Evolutionary conservation across 1,140 invertebrate genomes (phyloP), one percentile per base, ranked within the genome.

Genomic region (Pissodes strobi): DNA sequence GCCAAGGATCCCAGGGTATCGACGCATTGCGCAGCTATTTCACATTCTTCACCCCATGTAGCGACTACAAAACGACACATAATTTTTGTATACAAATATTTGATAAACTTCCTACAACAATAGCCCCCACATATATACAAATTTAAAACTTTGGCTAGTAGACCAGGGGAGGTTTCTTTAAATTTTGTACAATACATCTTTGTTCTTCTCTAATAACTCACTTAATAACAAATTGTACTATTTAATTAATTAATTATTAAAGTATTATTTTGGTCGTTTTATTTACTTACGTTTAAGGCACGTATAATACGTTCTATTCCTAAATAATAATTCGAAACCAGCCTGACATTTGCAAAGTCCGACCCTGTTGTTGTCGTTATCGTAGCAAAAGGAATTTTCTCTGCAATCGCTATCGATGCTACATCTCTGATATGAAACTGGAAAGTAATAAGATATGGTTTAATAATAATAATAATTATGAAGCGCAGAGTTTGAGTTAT

Each of bases 311-410:
- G 69, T 69, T 21, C 19, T 48, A 49, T 71, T 71, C 55, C 67
- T 64, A 6, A 43, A 51, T 18, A 67, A 38, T 22, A 71, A 23
- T 38, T 71, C 69, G 21, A 46, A 71, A 22, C 67, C 67, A 41
- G 49, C 21, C 10, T 34, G 18, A 25, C 69, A 71, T 62, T 69
- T 71, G 43, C 69, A 71, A 3, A 45, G 46, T 30, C 69, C 69
- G 0, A 53, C 22, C 52, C 19, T 52, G 13, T 62, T 46, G n/a
- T 64, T 48, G 53, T 71, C 69, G 41, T 71, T 71, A 34, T 56
- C 64, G 30, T 43, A 71, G 56, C 69, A 71, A 58, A 71, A 71
- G 3, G 69, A 65, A 63, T 69, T 67, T 21, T 45, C 48, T 5
- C 38, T 25, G 19, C 69, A 71, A 37, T 69, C 64, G 22, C 12